phyloP scores from a whole-genome alignment of 2,888 invertebrate genomes.

The Phanerotoma sp. region DNA sequence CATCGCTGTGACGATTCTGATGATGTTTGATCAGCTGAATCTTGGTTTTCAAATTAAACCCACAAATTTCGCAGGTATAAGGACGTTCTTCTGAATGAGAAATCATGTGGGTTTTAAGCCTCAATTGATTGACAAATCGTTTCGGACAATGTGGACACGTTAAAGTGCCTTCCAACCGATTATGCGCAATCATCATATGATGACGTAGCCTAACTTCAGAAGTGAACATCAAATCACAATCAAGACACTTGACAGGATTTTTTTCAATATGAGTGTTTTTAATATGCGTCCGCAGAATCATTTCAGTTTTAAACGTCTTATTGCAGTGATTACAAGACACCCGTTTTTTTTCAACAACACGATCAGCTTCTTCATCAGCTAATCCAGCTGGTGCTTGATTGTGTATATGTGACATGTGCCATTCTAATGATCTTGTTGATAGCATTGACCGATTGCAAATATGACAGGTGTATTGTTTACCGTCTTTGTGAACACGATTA shows the following conservation, averaged over 20 bases:
- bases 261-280: slow-evolving; percentile 54
- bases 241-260: slow-evolving; percentile 52
- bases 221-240: slow-evolving; percentile 50
- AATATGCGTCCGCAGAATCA: slow-evolving; percentile 54
- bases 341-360: slow-evolving; percentile 42
- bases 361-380: slow-evolving; percentile 31
- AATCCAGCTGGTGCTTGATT: slow-evolving; percentile 41
- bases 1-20: slow-evolving; percentile 54
- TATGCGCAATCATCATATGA: slow-evolving; percentile 54
- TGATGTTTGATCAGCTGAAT: slow-evolving; percentile 55
- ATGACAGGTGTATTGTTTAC: slow-evolving; percentile 51
- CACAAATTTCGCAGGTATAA: slow-evolving; percentile 51
- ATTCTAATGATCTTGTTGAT: slow-evolving; percentile 50
- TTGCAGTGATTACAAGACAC: slow-evolving; percentile 51
- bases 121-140: slow-evolving; percentile 52
- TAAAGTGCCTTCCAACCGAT: slow-evolving; percentile 51
- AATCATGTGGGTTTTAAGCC: slow-evolving; percentile 55
- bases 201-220: slow-evolving; percentile 53
- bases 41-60: slow-evolving; percentile 54
- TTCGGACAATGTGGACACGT: slow-evolving; percentile 54
- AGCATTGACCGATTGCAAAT: slow-evolving; percentile 56
- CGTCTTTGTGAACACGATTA: slow-evolving; percentile 53
- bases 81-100: slow-evolving; percentile 55
- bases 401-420: slow-evolving; percentile 55
- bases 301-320: slow-evolving; percentile 55